Evolutionary conservation across 2,888 invertebrate species (phyloP), one percentile per base, ranked within the genome.

Genomic region (Linnaemya tessellans): DNA sequence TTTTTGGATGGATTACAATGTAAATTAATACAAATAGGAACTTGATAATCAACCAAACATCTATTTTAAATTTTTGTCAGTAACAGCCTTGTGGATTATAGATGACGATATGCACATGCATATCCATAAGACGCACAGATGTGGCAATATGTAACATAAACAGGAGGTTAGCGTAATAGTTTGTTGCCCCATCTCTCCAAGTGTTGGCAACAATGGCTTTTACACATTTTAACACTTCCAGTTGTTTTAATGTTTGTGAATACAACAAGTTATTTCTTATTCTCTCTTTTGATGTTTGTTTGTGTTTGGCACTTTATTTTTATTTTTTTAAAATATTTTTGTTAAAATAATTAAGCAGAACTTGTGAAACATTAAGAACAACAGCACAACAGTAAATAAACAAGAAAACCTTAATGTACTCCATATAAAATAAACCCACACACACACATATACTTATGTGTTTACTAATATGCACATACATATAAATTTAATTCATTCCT

Each of bases 291-390:
- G 25, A 22, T 54, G n/a, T 30, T 18, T 25, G 18, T 4, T 60
- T 38, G n/a, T 41, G 9, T 51, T 79, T 74, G 22, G 22, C 7
- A 56, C 35, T 71, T 75, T 58, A 60, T 49, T 77, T 54, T 56
- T 60, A 3, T 58, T 30, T 25, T 41, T n/a, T n/a, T n/a, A n/a
- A 38, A 13, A 54, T 62, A 9, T 67, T 49, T 65, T 62, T 84
- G 10, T 73, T 80, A 58, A 35, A 80, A 79, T 71, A 85, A 81
- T 77, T 67, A 35, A 75, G 71, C 60, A 77, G 38, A 79, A 79
- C 67, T 75, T 75, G 30, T 65, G 56, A 58, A 70, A 70, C 43
- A 68, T 74, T 62, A 73, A 67, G 35, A 68, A 54, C 60, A 58
- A 41, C 43, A 78, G 56, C 71, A 58, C 20, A 9, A 60, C 58